phyloP scores from a whole-genome alignment of 2,888 invertebrate genomes.

The Mimumesa dahlbomi region DNA sequence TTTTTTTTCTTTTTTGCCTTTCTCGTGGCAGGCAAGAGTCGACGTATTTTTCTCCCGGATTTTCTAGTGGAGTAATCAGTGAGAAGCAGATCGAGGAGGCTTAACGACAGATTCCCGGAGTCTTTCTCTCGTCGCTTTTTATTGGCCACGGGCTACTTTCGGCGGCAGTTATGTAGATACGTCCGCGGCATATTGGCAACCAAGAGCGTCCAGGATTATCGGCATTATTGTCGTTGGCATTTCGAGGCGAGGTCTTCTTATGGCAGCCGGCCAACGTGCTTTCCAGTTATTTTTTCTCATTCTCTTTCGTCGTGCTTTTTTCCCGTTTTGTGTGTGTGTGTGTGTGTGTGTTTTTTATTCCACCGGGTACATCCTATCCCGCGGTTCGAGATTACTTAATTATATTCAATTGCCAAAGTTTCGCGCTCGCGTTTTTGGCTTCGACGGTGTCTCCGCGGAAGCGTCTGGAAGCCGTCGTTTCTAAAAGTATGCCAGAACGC shows the following conservation, averaged over 20 bases:
- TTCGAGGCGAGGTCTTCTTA: conserved; percentile 71
- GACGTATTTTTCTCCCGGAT: conserved; percentile 46
- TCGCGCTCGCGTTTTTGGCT: conserved; percentile 50
- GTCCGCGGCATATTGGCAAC: conserved; percentile 78
- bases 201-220: conserved; percentile 68
- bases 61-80: conserved; percentile 36
- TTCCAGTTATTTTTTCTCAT: conserved; percentile 60
- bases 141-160: conserved; percentile 73
- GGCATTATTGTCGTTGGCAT: conserved; percentile 72
- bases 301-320: conserved; percentile 8
- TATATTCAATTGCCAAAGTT: conserved; percentile 80
- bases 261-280: conserved; percentile 73
- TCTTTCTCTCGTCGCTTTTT: conserved; percentile 66
- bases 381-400: conserved; percentile 74
- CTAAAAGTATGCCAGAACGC: conserved; percentile 53
- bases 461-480: conserved; percentile 41
- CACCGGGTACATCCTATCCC: no score
- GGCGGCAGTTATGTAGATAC: conserved; percentile 76
- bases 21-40: conserved; percentile 33
- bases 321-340: no score
- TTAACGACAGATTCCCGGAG: conserved; percentile 56
- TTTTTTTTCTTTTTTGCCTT: conserved; percentile 25
- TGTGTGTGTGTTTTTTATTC: no score
- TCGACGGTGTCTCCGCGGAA: conserved; percentile 35
- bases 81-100: conserved; percentile 54